Evolutionary conservation across 2,113 vertebrate species (phyloP).

Genomic region (Microtus oregoni): DNA sequence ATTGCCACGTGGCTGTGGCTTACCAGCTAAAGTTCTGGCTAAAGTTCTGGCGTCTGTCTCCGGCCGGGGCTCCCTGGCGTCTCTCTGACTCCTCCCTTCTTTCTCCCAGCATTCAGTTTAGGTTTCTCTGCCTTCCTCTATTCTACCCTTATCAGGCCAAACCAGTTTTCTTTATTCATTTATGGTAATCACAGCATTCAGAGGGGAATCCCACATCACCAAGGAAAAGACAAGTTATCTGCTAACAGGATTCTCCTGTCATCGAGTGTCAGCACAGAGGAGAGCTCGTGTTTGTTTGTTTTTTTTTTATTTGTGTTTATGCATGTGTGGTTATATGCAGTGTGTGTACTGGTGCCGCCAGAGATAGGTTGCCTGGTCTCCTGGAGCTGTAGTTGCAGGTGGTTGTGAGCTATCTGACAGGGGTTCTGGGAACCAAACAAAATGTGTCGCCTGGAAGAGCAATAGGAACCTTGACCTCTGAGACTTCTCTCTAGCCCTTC

Average conservation of each 20-base stretch:
- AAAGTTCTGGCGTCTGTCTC: too few species aligned
- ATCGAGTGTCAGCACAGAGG: background rate
- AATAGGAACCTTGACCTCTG: background rate
- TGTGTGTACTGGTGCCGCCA: background rate
- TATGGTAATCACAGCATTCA: too few species aligned
- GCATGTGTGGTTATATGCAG: background rate
- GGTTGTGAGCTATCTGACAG: background rate
- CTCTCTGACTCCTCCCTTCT: too few species aligned
- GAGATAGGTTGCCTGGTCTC: background rate
- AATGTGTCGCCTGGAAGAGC: background rate
- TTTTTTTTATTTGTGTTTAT: background rate
- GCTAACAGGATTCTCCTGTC: too few species aligned
- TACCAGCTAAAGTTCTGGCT: too few species aligned
- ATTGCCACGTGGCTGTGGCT: too few species aligned
- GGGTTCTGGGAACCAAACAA: background rate
- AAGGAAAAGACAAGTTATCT: background rate
- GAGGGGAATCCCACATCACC: too few species aligned
- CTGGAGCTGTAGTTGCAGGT: background rate
- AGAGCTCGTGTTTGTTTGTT: background rate
- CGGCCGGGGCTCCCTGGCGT: rapidly evolving
- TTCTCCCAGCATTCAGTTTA: too few species aligned
- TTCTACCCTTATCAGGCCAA: too few species aligned
- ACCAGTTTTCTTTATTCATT: too few species aligned
- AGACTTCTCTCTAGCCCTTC: background rate
- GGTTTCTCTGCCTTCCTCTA: too few species aligned